phyloP scores from a whole-genome alignment of 2,888 invertebrate genomes.

The Oscheius sp. region DNA sequence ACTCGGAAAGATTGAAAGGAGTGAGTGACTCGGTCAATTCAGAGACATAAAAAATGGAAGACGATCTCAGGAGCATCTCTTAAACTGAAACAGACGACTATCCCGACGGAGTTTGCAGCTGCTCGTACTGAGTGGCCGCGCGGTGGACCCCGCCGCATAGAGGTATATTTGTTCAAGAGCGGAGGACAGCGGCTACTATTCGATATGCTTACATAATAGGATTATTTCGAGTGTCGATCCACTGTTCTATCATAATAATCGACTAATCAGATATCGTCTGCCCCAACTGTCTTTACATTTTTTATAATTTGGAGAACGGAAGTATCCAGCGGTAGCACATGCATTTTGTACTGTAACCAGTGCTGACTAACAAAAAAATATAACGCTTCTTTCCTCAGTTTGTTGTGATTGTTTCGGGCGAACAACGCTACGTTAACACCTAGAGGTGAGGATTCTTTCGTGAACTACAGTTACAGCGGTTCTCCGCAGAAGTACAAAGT shows the following conservation, averaged over 20 bases:
- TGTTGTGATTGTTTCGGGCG: no score
- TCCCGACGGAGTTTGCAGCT: conserved; percentile 34
- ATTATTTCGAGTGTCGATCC: conserved; percentile 34
- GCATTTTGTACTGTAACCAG: no score
- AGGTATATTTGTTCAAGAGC: conserved; percentile 56
- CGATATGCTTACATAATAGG: conserved; percentile 34
- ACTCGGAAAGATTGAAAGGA: background rate
- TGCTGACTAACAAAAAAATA: no score
- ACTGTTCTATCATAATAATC: conserved; percentile 30
- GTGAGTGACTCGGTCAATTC: background rate
- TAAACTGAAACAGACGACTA: conserved; percentile 8
- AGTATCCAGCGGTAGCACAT: no score
- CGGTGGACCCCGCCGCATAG: conserved; percentile 38
- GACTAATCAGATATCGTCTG: background rate
- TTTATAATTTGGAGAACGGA: no score
- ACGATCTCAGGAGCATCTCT: background rate
- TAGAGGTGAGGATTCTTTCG: no score
- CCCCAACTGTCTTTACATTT: no score
- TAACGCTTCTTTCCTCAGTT: no score
- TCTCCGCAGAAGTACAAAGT: no score
- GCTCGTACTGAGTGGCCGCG: conserved; percentile 41
- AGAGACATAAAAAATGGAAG: background rate
- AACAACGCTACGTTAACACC: no score
- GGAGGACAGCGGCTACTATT: conserved; percentile 38
- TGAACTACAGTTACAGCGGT: no score